phyloP scores from a whole-genome alignment of 2,888 invertebrate species.

The Cosmia trapezina region DNA sequence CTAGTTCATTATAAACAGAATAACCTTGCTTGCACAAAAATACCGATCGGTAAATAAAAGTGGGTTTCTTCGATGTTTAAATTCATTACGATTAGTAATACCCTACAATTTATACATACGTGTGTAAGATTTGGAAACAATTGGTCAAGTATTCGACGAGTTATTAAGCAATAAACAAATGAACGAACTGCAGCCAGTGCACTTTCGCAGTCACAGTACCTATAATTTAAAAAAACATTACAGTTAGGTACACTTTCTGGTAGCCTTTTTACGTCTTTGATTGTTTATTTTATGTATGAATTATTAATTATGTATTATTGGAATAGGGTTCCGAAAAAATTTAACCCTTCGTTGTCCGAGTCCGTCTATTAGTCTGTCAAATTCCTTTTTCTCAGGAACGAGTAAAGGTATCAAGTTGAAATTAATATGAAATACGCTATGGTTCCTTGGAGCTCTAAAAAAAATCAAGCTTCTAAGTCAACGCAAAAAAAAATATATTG shows the following conservation, averaged over 20 bases:
- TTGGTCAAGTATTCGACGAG: slow-evolving; percentile 56
- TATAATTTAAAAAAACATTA: slow-evolving; percentile 25
- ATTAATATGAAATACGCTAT: too few species aligned
- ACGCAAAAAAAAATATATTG: too few species aligned
- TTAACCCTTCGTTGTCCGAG: too few species aligned
- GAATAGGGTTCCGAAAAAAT: too few species aligned
- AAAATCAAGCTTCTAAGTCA: too few species aligned
- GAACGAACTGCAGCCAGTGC: slow-evolving; percentile 48
- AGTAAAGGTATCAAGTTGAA: too few species aligned
- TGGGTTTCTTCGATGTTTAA: slow-evolving; percentile 42
- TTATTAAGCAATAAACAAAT: slow-evolving; percentile 55
- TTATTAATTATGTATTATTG: too few species aligned
- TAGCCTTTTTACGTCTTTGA: not conserved
- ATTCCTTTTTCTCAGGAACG: too few species aligned
- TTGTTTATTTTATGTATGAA: not conserved
- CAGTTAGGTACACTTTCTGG: not conserved
- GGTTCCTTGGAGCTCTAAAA: too few species aligned
- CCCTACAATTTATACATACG: slow-evolving; percentile 60
- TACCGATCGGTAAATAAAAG: slow-evolving; percentile 24
- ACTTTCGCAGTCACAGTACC: slow-evolving; percentile 32
- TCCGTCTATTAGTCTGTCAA: too few species aligned
- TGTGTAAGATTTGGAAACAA: slow-evolving; percentile 60
- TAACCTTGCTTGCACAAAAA: slow-evolving; percentile 17
- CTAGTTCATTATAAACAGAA: slow-evolving; percentile 4
- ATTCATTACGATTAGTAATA: slow-evolving; percentile 46